Evolutionary conservation across 1,140 invertebrate species (phyloP).

Genomic region (Psix sp.): DNA sequence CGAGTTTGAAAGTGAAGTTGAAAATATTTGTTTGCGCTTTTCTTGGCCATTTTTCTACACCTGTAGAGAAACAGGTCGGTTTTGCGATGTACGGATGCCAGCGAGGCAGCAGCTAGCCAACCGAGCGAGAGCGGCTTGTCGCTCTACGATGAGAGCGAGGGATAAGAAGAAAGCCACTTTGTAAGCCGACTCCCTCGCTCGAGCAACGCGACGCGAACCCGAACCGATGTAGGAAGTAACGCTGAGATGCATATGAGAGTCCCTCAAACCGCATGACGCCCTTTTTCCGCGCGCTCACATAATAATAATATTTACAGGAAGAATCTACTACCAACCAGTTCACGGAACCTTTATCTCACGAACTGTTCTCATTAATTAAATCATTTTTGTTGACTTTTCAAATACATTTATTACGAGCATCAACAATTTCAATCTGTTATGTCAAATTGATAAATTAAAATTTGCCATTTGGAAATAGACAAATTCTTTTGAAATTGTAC

Average conservation of each 20-base stretch:
- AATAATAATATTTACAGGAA: slow-evolving; percentile 28
- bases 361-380: too few relatives aligned
- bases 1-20: too few relatives aligned
- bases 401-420: too few relatives aligned
- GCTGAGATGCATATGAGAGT: slow-evolving; percentile 33
- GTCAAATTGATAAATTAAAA: too few relatives aligned
- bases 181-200: slow-evolving; percentile 55
- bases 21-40: too few relatives aligned
- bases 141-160: slow-evolving; percentile 42
- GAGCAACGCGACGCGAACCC: slow-evolving; percentile 34
- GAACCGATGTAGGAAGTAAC: slow-evolving; percentile 54
- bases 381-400: too few relatives aligned
- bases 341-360: too few relatives aligned
- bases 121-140: slow-evolving; percentile 32
- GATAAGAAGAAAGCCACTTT: slow-evolving; percentile 54
- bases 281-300: slow-evolving; percentile 46
- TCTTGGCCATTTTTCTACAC: slow-evolving; percentile 48
- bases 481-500: too few relatives aligned
- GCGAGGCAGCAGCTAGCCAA: slow-evolving; percentile 26
- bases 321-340: not conserved
- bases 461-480: too few relatives aligned
- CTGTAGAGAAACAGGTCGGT: slow-evolving; percentile 54
- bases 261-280: slow-evolving; percentile 49
- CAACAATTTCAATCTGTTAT: too few relatives aligned
- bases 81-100: slow-evolving; percentile 42